Base-by-base conservation (phyloP, 1,140 invertebrate genomes). In the Calosoma granatense region DNA sequence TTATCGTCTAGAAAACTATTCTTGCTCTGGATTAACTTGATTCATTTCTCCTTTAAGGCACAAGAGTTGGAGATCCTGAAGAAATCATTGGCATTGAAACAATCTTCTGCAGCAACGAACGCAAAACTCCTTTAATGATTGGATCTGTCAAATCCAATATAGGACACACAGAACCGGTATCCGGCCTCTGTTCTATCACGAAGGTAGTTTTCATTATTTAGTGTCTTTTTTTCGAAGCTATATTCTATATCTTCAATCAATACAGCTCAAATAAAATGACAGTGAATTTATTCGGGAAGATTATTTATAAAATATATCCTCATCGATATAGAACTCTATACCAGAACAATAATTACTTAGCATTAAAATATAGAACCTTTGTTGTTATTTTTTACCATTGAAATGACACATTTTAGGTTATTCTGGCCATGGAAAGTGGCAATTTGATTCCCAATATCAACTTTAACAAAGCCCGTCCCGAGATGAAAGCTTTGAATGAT, bases 141-240 rank as follows among this genome's bases (percentile, higher is more conserved):
- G 94, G 94, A 2, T 92, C 93, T 0, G 79, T 94, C 1, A 98
- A 98, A 69, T 93, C 92, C 0, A 97, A 96, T 71, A 79, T 96
- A 65, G 95, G 95, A 0, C 95, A 98, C 70, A 81, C 88, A 0
- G 95, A 98, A 72, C 86, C 92, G 4, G 87, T 88, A 1, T 94
- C 92, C 26, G 93, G 93, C 58, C 72, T 91, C 0, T 91, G 88
- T 69, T 87, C 89, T 1, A 64, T 96, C 30, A 82, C 86, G 2
- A 96, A 96, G 76, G 86, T 92, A 62, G 70, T 65, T 62, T 22
- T 20, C 19, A 23, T n/a, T n/a, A n/a, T n/a, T n/a, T n/a, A n/a
- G n/a, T 17, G n/a, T n/a, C n/a, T n/a, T n/a, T n/a, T n/a, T n/a
- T n/a, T n/a, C n/a, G n/a, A n/a, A n/a, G n/a, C n/a, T n/a, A n/a